Percentiles rank a stretch among this genome's conserved stretches.
Evolutionary conservation across 1,140 invertebrate species (phyloP).

Genomic region (Lepidurus apus): DNA sequence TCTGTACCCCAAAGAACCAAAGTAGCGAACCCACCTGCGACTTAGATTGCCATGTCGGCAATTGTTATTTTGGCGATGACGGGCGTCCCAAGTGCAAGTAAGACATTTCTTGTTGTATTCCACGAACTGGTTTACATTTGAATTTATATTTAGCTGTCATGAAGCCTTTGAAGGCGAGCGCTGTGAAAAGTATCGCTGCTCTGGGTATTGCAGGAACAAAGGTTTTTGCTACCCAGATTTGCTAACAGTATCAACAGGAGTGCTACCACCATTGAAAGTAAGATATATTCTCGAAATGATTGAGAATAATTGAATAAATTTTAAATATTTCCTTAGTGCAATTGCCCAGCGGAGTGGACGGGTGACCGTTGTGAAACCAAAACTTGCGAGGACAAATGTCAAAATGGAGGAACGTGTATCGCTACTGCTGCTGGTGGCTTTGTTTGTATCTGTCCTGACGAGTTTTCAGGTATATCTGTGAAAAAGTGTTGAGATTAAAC

Average conservation of each 20-base stretch:
- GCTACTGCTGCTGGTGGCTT: slow-evolving; percentile 37
- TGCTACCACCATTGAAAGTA: background rate
- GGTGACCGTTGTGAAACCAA: slow-evolving; percentile 60
- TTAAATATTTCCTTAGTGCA: slow-evolving; percentile 47
- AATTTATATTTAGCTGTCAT: slow-evolving; percentile 46
- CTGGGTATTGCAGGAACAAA: slow-evolving; percentile 57
- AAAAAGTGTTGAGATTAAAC: slow-evolving; percentile 23
- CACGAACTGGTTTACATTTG: slow-evolving; percentile 22
- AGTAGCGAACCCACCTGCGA: slow-evolving; percentile 40
- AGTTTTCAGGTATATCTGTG: slow-evolving; percentile 45
- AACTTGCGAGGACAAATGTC: slow-evolving; percentile 51
- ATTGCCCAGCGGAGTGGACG: slow-evolving; percentile 58
- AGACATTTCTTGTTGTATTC: background rate
- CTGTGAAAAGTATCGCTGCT: slow-evolving; percentile 60
- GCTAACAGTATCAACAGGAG: slow-evolving; percentile 24
- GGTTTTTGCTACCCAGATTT: slow-evolving; percentile 51
- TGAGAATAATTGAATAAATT: slow-evolving; percentile 13
- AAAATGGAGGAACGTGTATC: slow-evolving; percentile 56
- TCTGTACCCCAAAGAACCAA: slow-evolving; percentile 35
- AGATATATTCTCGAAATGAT: background rate
- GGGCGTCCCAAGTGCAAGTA: slow-evolving; percentile 49
- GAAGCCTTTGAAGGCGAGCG: slow-evolving; percentile 54
- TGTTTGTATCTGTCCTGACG: slow-evolving; percentile 47
- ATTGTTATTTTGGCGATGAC: slow-evolving; percentile 50
- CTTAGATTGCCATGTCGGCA: slow-evolving; percentile 50